These are phyloP conservation scores for Sinodicranocentrus sp. DNA, from an alignment of 2,888 invertebrate genomes.

Conservation along the genomic window DNA sequence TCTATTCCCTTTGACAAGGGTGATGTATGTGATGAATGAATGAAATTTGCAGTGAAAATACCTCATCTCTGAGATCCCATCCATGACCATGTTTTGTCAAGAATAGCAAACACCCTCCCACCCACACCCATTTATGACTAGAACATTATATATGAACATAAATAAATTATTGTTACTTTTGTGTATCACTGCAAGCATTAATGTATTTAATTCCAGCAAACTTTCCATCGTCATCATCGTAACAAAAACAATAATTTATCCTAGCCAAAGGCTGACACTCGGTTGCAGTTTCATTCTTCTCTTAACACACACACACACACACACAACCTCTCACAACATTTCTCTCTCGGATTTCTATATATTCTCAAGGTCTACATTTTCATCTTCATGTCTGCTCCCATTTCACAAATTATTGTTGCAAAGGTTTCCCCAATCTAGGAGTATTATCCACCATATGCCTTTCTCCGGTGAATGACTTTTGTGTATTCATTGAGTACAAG, in stretches of 20 bases:
- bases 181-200: neutral
- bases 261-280: neutral
- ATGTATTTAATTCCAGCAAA: neutral
- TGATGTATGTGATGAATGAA: constrained; percentile 43
- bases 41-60: constrained; percentile 25
- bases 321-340: too few species aligned
- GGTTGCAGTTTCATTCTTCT: neutral
- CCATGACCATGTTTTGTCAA: neutral
- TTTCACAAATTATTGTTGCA: constrained; percentile 7
- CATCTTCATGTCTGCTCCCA: neutral
- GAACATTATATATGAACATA: too few species aligned
- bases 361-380: neutral
- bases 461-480: neutral
- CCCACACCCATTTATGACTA: neutral
- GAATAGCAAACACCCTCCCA: neutral
- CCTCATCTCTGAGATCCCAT: neutral
- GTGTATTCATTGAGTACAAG: neutral
- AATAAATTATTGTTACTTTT: too few species aligned
- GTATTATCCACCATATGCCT: neutral
- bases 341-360: neutral
- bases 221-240: neutral
- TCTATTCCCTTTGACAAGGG: neutral
- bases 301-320: too few species aligned
- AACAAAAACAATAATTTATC: constrained; percentile 2
- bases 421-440: neutral